These are phyloP conservation scores for Noctilio leporinus DNA, from an alignment of 2,113 vertebrate species.

Conservation along the genomic window DNA sequence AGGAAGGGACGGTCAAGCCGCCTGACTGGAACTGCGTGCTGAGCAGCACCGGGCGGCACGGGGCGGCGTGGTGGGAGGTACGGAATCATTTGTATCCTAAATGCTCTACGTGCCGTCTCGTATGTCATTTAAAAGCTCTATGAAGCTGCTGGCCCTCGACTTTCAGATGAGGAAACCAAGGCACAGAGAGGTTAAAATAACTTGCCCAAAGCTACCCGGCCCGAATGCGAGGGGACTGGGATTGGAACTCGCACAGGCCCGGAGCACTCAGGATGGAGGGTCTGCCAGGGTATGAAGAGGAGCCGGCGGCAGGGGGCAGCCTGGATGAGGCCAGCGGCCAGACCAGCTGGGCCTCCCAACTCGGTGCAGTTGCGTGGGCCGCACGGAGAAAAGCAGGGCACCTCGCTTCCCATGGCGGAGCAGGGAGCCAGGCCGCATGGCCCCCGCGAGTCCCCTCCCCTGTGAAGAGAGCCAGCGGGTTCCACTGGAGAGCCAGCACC, in stretches of 20 bases:
- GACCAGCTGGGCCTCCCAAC: neutral
- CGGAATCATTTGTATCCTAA: neutral
- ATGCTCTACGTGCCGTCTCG: neutral
- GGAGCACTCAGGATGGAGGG: neutral
- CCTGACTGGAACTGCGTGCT: neutral
- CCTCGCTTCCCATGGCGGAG: neutral
- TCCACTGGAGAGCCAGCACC: neutral
- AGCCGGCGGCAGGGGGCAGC: neutral
- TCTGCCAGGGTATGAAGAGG: too few relatives aligned
- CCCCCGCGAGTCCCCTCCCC: accelerated
- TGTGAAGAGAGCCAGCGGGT: neutral
- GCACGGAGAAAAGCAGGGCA: accelerated
- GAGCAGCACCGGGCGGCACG: too few relatives aligned
- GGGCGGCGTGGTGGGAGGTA: too few relatives aligned
- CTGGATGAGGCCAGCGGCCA: accelerated
- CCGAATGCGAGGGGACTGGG: neutral
- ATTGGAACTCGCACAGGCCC: neutral
- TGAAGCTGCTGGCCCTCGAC: neutral
- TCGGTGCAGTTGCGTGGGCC: accelerated
- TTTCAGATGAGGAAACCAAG: neutral
- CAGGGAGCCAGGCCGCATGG: accelerated
- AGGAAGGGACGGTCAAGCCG: neutral
- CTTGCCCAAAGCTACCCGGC: neutral
- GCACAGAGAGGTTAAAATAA: neutral
- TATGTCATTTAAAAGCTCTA: neutral